phyloP scores from a whole-genome alignment of 2,888 invertebrate genomes.

The Thumatha senex region DNA sequence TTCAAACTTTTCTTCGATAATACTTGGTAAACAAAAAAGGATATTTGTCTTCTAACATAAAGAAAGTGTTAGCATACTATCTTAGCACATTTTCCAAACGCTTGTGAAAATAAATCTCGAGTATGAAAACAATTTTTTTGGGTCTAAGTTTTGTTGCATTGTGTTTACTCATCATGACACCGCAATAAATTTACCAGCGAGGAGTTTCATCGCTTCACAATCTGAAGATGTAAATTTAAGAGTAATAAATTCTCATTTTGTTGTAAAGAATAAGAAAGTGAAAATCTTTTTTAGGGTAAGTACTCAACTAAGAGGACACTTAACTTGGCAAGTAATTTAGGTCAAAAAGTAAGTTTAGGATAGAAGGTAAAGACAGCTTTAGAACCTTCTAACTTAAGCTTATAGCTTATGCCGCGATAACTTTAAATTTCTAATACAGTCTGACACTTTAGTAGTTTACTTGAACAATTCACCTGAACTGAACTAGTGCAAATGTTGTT shows the following conservation, averaged over 20 bases:
- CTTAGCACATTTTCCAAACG: constrained; percentile 16
- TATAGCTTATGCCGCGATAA: no score
- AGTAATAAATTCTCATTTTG: neutral
- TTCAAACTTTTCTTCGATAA: no score
- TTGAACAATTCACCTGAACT: no score
- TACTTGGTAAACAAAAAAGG: no score
- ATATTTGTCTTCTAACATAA: constrained; percentile 23
- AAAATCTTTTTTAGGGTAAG: neutral
- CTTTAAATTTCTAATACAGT: no score
- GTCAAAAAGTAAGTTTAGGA: no score
- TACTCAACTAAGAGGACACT: neutral
- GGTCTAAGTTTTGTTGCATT: constrained; percentile 9
- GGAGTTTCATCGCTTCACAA: neutral
- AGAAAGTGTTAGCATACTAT: constrained; percentile 12
- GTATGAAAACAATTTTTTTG: constrained; percentile 16
- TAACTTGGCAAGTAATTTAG: no score
- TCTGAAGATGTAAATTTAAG: neutral
- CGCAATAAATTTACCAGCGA: constrained; percentile 1
- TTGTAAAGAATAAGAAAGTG: neutral
- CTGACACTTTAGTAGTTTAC: no score
- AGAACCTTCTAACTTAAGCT: no score
- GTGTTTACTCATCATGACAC: neutral
- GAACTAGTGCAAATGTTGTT: no score
- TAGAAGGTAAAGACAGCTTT: no score
- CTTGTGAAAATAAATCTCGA: constrained; percentile 26